A percentile compares a stretch with the other conserved stretches of the same genome.
These are phyloP conservation scores for Argynnis bischoffii DNA, from an alignment of 2,888 invertebrate genomes.

Conservation along the genomic window DNA sequence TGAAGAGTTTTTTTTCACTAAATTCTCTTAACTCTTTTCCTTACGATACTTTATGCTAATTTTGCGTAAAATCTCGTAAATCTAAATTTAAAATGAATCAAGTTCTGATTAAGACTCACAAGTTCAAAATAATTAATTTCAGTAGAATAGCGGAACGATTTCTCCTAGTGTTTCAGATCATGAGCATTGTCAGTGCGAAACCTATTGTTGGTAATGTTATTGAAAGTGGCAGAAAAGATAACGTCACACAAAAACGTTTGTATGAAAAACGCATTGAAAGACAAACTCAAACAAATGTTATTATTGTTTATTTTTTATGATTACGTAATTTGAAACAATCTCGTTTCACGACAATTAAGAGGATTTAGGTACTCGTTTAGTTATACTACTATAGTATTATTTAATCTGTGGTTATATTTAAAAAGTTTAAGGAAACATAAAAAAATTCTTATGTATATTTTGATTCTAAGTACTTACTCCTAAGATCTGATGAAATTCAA, in stretches of 20 bases:
- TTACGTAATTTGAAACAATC: not conserved
- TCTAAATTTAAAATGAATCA: not conserved
- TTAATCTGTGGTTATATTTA: no score
- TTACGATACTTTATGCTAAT: not conserved
- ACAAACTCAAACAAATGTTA: constrained; percentile 13
- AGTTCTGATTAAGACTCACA: constrained; percentile 1
- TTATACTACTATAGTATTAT: no score
- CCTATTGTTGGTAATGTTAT: constrained; percentile 30
- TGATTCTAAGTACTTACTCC: no score
- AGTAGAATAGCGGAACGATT: constrained; percentile 22
- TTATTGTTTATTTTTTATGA: constrained; percentile 22
- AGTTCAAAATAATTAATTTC: constrained; percentile 21
- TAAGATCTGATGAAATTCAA: no score
- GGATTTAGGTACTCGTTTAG: not conserved
- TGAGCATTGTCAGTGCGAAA: constrained; percentile 21
- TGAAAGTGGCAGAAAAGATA: constrained; percentile 35
- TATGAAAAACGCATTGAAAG: constrained; percentile 11
- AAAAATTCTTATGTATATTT: no score
- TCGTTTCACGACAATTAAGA: constrained; percentile 2
- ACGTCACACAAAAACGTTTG: constrained; percentile 24
- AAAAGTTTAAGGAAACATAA: no score
- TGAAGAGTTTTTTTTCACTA: no score
- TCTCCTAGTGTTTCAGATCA: constrained; percentile 22
- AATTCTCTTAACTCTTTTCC: no score
- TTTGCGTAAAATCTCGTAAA: not conserved